Evolutionary conservation across 1,140 invertebrate genomes (phyloP).

Genomic region (Ericerus pela): DNA sequence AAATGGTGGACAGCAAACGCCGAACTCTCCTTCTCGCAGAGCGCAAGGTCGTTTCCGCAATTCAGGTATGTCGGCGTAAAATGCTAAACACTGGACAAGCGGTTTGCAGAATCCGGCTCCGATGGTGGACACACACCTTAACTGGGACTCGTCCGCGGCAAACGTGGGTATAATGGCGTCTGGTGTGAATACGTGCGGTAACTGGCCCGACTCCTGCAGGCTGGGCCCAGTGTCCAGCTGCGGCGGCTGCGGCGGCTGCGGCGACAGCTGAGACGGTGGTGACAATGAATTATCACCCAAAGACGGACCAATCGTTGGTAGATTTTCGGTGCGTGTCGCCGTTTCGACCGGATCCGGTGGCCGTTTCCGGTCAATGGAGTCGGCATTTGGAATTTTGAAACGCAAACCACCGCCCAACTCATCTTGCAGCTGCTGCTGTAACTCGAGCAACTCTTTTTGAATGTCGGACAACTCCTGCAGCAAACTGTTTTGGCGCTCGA

Average conservation of each 20-base stretch:
- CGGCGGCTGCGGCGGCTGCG: neutral
- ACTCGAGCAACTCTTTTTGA: conserved; percentile 16
- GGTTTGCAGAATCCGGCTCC: conserved; percentile 30
- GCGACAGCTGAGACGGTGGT: neutral
- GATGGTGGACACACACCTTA: conserved; percentile 20
- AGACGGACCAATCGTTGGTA: too few species aligned
- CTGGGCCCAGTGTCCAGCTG: too few species aligned
- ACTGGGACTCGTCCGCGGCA: neutral
- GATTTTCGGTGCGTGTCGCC: too few species aligned
- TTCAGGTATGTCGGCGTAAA: conserved; percentile 34
- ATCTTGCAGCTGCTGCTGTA: conserved; percentile 24
- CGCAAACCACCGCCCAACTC: conserved; percentile 18
- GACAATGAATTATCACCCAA: too few species aligned
- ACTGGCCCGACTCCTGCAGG: neutral
- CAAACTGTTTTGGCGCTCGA: conserved; percentile 17
- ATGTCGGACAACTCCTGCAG: conserved; percentile 19
- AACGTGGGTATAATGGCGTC: neutral
- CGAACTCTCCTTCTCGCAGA: conserved; percentile 27
- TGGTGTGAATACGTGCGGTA: neutral
- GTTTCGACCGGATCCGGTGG: too few species aligned
- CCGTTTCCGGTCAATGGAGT: too few species aligned
- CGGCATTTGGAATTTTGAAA: too few species aligned
- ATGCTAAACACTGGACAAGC: conserved; percentile 32
- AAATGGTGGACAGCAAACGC: conserved; percentile 32
- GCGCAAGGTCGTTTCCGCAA: conserved; percentile 32